Percentiles rank a stretch among this genome's conserved stretches.
phyloP scores from a whole-genome alignment of 2,797 vertebrate genomes.

The Oceanodroma leucorhoa region DNA sequence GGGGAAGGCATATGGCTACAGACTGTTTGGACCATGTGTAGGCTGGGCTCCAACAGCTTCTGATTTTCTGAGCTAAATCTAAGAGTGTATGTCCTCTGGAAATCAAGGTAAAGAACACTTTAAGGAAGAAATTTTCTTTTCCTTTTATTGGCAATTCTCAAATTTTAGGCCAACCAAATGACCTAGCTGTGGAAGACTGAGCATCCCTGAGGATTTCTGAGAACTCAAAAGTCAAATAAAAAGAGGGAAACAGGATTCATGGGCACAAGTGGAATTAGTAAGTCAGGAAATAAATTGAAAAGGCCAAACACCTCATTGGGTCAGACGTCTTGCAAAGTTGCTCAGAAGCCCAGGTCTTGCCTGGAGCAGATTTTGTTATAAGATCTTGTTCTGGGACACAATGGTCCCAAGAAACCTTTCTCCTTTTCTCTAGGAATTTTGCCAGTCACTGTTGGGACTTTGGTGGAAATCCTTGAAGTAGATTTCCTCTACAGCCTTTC shows the following conservation, averaged over 20 bases:
- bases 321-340: neutral
- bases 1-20: neutral
- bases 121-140: neutral
- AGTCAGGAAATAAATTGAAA: neutral
- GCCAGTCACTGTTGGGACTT: neutral
- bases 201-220: neutral
- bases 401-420: neutral
- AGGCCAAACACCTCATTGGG: neutral
- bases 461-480: neutral
- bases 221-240: neutral
- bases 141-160: neutral
- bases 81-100: neutral
- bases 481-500: neutral
- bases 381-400: neutral
- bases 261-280: neutral
- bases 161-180: neutral
- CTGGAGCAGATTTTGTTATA: neutral
- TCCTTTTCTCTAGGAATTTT: neutral
- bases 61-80: neutral
- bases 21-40: neutral
- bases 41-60: neutral
- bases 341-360: neutral
- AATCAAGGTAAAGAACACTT: neutral
- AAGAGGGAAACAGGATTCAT: neutral
- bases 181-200: neutral